Conservation (phyloP, 2,888 invertebrate species). For the Dolichopus griseipennis region DNA sequence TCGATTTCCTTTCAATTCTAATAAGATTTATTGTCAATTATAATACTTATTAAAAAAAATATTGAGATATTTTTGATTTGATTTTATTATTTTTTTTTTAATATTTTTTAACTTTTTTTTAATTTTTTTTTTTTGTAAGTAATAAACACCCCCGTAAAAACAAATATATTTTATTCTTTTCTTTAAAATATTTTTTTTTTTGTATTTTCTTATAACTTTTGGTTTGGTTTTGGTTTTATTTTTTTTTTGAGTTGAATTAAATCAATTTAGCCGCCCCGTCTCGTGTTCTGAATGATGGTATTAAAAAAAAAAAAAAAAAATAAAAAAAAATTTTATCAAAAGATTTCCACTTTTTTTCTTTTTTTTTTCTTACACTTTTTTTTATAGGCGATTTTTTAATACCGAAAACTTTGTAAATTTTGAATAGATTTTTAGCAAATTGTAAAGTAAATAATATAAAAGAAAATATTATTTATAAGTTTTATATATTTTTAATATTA, state of each 20-base stretch:
- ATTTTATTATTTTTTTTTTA: neutral
- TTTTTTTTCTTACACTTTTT: neutral
- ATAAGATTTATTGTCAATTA: constrained; percentile 1
- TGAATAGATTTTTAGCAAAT: neutral
- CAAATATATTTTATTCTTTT: neutral
- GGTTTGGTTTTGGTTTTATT: neutral
- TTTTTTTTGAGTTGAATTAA: neutral
- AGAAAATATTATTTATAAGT: neutral
- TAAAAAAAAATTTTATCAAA: neutral
- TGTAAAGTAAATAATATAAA: neutral
- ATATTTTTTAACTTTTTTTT: neutral
- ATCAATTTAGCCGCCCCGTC: constrained; percentile 6
- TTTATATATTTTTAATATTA: constrained; percentile 4
- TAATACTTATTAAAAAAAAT: neutral
- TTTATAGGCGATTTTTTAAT: neutral
- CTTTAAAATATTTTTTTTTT: neutral
- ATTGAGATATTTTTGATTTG: too few relatives aligned
- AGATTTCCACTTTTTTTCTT: neutral
- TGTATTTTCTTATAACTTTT: neutral
- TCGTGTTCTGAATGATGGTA: neutral
- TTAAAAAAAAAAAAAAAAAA: neutral
- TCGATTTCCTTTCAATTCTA: neutral
- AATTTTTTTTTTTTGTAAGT: neutral
- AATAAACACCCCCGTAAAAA: constrained; percentile 1
- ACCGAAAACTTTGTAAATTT: constrained; percentile 2